Conservation (phyloP, 2,113 vertebrate genomes). For the Ia io region DNA sequence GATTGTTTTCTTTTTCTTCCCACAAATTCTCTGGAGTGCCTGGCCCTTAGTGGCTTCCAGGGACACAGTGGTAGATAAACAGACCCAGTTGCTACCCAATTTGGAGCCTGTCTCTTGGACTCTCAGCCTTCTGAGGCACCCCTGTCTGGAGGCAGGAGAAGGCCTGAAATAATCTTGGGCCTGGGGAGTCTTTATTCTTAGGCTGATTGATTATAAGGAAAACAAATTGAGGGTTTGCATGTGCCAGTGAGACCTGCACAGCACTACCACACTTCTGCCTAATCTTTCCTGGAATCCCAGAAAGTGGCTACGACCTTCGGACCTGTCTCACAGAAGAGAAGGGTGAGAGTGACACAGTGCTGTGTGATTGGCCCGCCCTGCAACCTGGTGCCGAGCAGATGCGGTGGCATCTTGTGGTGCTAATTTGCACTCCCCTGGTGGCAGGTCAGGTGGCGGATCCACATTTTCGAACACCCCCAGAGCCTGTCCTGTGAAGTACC, state of each 20-base stretch:
- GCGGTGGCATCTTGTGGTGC: fast-evolving
- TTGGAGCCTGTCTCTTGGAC: neutral
- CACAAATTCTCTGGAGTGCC: neutral
- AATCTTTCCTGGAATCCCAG: neutral
- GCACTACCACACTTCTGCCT: neutral
- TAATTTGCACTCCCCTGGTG: neutral
- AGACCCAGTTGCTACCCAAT: neutral
- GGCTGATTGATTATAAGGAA: neutral
- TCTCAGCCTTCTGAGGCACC: neutral
- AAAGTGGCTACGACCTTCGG: neutral
- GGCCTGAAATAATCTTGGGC: neutral
- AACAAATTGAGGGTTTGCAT: neutral
- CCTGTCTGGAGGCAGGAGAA: neutral
- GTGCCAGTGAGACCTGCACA: fast-evolving
- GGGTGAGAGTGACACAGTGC: neutral
- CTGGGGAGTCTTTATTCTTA: neutral
- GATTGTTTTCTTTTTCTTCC: neutral
- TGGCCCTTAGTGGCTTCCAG: neutral
- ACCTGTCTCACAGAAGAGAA: neutral
- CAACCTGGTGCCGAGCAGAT: neutral
- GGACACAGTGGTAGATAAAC: neutral
- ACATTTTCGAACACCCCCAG: neutral
- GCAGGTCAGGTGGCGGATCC: neutral
- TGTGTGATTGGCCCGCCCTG: neutral
- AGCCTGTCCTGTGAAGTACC: neutral